Conservation (phyloP, 2,797 vertebrate species). For the Lagocephalus sceleratus region DNA sequence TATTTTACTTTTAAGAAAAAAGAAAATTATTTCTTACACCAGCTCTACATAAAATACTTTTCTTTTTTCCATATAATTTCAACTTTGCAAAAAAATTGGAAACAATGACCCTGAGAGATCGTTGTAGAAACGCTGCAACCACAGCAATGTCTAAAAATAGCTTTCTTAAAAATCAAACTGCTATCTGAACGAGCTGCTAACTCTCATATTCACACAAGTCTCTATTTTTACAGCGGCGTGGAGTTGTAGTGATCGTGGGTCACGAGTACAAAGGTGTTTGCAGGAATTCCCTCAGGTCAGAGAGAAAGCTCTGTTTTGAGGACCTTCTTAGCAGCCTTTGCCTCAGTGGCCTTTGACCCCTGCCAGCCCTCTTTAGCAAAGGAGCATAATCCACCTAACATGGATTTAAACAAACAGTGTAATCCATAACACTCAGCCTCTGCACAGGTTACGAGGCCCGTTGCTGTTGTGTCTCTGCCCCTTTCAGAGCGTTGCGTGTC, state of each 20-base stretch:
- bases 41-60: background rate
- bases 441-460: slow-evolving; percentile 42
- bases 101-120: background rate
- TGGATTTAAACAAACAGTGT: slow-evolving; percentile 75
- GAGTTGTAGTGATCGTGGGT: slow-evolving; percentile 15
- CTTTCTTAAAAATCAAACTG: background rate
- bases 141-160: too few species aligned
- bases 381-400: slow-evolving; percentile 70
- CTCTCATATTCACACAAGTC: background rate
- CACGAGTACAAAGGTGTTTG: slow-evolving; percentile 43
- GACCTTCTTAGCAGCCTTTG: slow-evolving; percentile 69
- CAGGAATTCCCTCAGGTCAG: slow-evolving; percentile 62
- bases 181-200: background rate
- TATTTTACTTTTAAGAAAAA: background rate
- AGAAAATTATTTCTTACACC: background rate
- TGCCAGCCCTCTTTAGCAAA: slow-evolving; percentile 58
- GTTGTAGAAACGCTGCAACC: too few species aligned
- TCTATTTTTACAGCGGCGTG: background rate
- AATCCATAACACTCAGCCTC: slow-evolving; percentile 63
- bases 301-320: slow-evolving; percentile 65
- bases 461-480: slow-evolving; percentile 33
- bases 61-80: too few species aligned
- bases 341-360: slow-evolving; percentile 67
- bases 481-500: slow-evolving; percentile 28
- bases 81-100: background rate